These are phyloP conservation scores for Phalera bucephala DNA, from an alignment of 2,888 invertebrate genomes.

Conservation along the genomic window DNA sequence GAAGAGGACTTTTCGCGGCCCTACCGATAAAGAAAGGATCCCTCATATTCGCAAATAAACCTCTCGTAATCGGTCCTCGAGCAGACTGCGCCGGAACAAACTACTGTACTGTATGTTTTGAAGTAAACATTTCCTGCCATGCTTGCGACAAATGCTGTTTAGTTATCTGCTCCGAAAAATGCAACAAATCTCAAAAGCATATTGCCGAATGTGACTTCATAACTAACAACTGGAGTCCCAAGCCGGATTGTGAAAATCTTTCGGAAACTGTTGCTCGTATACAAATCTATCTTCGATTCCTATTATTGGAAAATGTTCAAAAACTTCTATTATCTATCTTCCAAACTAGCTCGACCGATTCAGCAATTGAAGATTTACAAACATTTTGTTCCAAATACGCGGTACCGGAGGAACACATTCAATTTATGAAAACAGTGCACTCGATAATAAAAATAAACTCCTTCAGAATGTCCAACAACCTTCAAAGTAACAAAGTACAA, in stretches of 20 bases:
- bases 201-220: constrained; percentile 85
- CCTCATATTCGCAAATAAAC: constrained; percentile 86
- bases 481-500: constrained; percentile 53
- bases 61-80: constrained; percentile 86
- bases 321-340: constrained; percentile 69
- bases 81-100: constrained; percentile 73
- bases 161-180: constrained; percentile 85
- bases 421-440: constrained; percentile 78
- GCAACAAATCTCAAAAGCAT: constrained; percentile 82
- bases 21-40: constrained; percentile 84
- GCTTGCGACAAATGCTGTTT: constrained; percentile 85
- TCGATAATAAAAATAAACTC: constrained; percentile 85
- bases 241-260: constrained; percentile 29
- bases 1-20: constrained; percentile 87
- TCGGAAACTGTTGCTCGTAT: constrained; percentile 38
- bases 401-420: constrained; percentile 74
- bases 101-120: constrained; percentile 85
- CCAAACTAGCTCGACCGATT: constrained; percentile 54
- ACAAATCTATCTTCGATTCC: constrained; percentile 54
- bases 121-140: constrained; percentile 50
- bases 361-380: constrained; percentile 75
- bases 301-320: constrained; percentile 58
- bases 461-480: constrained; percentile 78
- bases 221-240: constrained; percentile 68
- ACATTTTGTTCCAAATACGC: constrained; percentile 60